Evolutionary conservation across 1,140 invertebrate genomes (phyloP).

Genomic region (Vanessa atalanta): DNA sequence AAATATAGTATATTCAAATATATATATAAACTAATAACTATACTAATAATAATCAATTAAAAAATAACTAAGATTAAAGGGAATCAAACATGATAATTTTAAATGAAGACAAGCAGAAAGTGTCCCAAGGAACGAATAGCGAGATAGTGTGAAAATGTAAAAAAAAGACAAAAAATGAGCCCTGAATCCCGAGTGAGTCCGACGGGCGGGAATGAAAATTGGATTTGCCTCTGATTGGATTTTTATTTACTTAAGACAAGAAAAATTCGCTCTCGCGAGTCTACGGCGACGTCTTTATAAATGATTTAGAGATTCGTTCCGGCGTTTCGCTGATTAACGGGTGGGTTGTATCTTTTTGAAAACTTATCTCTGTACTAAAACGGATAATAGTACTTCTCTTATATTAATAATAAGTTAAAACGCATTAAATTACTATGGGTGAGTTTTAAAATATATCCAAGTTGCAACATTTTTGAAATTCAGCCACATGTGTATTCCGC

Average conservation of each 20-base stretch:
- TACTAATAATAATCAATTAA: no score
- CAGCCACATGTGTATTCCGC: no score
- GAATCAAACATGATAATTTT: slow-evolving; percentile 19
- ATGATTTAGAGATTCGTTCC: slow-evolving; percentile 58
- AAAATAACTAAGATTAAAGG: neutral
- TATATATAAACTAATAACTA: no score
- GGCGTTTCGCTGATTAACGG: slow-evolving; percentile 64
- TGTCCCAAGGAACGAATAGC: slow-evolving; percentile 19
- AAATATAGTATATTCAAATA: no score
- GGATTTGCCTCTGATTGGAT: slow-evolving; percentile 79
- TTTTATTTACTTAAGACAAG: slow-evolving; percentile 81
- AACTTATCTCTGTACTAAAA: no score
- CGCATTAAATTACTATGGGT: no score
- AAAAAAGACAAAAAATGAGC: slow-evolving; percentile 67
- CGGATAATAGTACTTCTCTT: no score
- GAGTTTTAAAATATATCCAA: no score
- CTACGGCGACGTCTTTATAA: slow-evolving; percentile 67
- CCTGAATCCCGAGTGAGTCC: slow-evolving; percentile 67
- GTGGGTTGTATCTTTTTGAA: slow-evolving; percentile 17
- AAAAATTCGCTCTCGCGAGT: slow-evolving; percentile 63
- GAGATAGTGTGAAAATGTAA: slow-evolving; percentile 68
- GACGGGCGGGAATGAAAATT: slow-evolving; percentile 76
- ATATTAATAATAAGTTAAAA: no score
- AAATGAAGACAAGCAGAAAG: slow-evolving; percentile 11
- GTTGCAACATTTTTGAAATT: no score